Conservation (phyloP, 2,797 vertebrate species). For the Iguana delicatissima region DNA sequence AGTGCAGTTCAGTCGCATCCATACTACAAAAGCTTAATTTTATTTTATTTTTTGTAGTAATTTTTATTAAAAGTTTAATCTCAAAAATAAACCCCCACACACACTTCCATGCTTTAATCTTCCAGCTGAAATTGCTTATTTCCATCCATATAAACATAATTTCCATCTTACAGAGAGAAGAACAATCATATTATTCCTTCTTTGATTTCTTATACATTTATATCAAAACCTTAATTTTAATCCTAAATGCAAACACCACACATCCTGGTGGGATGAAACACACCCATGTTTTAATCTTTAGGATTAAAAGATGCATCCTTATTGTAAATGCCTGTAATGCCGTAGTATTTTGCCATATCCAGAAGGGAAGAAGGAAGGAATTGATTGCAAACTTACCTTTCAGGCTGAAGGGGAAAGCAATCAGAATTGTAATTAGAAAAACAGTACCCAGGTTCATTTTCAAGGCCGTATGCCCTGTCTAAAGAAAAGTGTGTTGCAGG, state of each 20-base stretch:
- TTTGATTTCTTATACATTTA: no score
- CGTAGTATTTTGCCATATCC: neutral
- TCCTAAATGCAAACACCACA: neutral
- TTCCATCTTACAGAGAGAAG: no score
- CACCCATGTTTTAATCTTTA: neutral
- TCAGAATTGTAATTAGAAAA: slow-evolving; percentile 63
- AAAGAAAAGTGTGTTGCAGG: slow-evolving; percentile 30
- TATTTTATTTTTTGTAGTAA: no score
- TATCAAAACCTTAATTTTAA: neutral
- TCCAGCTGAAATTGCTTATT: no score
- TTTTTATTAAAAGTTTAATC: no score
- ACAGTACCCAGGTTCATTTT: slow-evolving; percentile 68
- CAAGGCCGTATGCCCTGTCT: slow-evolving; percentile 36
- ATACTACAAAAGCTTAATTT: neutral
- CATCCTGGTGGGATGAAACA: neutral
- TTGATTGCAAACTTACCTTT: slow-evolving; percentile 65
- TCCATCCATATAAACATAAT: no score
- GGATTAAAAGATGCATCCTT: slow-evolving; percentile 16
- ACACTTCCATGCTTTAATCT: no score
- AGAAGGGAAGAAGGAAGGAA: slow-evolving; percentile 12
- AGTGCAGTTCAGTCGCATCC: neutral
- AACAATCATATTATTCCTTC: no score
- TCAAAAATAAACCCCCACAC: no score
- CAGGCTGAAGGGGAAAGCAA: slow-evolving; percentile 62
- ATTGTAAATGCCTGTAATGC: slow-evolving; percentile 42